phyloP scores from a whole-genome alignment of 1,140 invertebrate genomes.

The Pachypeltis micranthus region DNA sequence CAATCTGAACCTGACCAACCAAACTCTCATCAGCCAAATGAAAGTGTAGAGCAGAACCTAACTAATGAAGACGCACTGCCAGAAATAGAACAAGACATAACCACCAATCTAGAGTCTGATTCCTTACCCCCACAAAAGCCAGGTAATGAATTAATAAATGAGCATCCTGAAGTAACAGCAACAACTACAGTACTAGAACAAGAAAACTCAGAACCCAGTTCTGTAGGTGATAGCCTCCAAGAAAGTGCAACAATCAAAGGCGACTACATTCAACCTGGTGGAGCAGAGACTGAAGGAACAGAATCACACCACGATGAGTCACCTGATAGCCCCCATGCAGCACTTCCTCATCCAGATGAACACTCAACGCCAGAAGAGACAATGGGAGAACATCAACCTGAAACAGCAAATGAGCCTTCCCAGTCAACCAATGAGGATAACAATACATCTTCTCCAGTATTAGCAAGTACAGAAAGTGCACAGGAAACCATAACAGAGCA shows the following conservation, averaged over 20 bases:
- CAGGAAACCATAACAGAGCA: slow-evolving; percentile 23
- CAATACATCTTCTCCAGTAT: background rate
- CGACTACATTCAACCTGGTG: background rate
- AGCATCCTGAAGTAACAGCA: no score
- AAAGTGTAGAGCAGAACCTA: no score
- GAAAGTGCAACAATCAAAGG: background rate
- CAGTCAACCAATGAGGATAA: background rate
- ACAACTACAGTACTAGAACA: no score
- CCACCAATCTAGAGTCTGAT: no score
- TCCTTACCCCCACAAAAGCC: no score
- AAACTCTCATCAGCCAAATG: no score
- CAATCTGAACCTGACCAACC: no score
- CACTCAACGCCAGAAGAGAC: background rate
- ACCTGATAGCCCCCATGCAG: background rate
- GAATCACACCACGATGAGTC: background rate
- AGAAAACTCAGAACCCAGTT: no score
- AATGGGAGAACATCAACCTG: slow-evolving; percentile 8
- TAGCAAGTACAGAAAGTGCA: slow-evolving; percentile 24
- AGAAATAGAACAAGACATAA: no score
- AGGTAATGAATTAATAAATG: no score
- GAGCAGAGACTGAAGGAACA: background rate
- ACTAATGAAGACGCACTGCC: no score
- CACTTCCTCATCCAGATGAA: background rate
- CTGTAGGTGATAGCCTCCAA: no score
- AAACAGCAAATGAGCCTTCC: background rate